phyloP scores from a whole-genome alignment of 2,797 vertebrate genomes.

The Pterois miles region DNA sequence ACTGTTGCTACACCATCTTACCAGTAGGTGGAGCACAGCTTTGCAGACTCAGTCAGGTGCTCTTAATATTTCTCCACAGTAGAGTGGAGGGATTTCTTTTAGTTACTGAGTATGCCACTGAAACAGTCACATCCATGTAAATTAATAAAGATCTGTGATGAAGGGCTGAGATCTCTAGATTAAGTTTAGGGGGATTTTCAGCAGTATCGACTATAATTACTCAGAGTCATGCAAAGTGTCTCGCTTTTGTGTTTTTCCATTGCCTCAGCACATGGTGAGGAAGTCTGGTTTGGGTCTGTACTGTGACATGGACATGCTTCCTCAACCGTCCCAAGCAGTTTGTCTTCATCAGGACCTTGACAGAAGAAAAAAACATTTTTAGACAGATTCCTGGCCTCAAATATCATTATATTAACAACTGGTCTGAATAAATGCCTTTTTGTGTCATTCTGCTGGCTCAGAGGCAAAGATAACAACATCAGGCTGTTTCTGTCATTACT shows the following conservation, averaged over 20 bases:
- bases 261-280: constrained; percentile 13
- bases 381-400: constrained; percentile 13
- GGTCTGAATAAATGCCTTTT: constrained; percentile 28
- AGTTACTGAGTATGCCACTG: too few relatives aligned
- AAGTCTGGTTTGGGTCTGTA: constrained; percentile 32
- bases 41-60: not conserved
- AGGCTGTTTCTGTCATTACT: not conserved
- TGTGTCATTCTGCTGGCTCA: not conserved
- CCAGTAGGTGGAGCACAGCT: constrained; percentile 67
- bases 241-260: constrained; percentile 41
- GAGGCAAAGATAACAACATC: not conserved
- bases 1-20: not conserved
- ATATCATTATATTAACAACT: constrained; percentile 32
- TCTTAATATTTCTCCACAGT: too few relatives aligned
- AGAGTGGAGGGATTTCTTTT: not conserved
- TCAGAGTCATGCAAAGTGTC: constrained; percentile 39
- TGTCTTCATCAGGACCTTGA: constrained; percentile 30
- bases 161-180: constrained; percentile 10
- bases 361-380: constrained; percentile 4
- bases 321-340: not conserved
- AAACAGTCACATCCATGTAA: too few relatives aligned
- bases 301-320: constrained; percentile 21
- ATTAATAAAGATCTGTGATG: not conserved
- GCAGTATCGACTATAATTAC: constrained; percentile 50
- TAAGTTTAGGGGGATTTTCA: constrained; percentile 26